phyloP scores from a whole-genome alignment of 1,140 invertebrate genomes.

The Akabosia matsudoensis region DNA sequence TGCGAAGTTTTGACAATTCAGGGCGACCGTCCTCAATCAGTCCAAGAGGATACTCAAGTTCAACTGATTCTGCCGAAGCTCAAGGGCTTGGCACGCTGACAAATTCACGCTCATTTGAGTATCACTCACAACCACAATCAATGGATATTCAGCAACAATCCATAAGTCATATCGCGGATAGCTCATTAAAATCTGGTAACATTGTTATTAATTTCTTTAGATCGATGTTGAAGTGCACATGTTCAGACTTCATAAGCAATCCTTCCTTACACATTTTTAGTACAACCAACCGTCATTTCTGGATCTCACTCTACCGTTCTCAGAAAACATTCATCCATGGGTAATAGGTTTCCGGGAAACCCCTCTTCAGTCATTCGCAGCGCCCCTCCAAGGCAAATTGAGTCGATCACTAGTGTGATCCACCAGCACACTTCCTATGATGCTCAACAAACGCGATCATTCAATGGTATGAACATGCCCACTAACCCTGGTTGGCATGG shows the following conservation, averaged over 20 bases:
- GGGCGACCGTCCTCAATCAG: not conserved
- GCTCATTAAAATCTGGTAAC: not conserved
- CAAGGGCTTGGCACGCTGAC: not conserved
- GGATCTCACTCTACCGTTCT: not conserved
- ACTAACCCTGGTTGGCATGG: not conserved
- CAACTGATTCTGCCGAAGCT: not conserved
- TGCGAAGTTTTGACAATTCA: no score
- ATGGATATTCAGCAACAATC: no score
- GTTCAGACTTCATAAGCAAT: no score
- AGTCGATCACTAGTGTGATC: not conserved
- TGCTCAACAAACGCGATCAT: not conserved
- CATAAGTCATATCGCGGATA: no score
- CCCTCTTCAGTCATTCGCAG: conserved; percentile 6
- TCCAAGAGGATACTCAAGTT: not conserved
- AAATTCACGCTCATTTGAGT: not conserved
- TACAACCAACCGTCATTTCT: not conserved
- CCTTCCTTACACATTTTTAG: no score
- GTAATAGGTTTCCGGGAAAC: not conserved
- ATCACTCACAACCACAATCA: not conserved
- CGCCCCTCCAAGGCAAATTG: not conserved
- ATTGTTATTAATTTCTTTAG: not conserved
- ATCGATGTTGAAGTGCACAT: no score
- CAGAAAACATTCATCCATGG: not conserved
- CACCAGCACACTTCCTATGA: not conserved
- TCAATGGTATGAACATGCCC: not conserved